Evolutionary conservation across 2,113 vertebrate species (phyloP).

Genomic region (Lynx canadensis): DNA sequence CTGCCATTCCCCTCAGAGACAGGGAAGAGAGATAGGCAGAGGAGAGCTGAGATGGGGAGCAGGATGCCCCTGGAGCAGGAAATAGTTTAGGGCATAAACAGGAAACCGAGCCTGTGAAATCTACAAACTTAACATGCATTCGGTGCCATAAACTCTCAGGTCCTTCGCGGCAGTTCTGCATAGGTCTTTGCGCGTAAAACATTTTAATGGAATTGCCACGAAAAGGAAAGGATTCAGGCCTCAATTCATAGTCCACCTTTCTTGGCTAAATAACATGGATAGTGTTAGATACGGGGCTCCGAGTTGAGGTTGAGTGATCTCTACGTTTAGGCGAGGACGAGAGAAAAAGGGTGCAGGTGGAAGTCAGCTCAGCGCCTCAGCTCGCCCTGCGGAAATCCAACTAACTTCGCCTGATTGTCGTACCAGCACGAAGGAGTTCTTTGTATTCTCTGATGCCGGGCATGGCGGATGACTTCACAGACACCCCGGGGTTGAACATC

Average conservation of each 20-base stretch:
- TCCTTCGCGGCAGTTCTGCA: not conserved
- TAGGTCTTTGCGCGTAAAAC: not conserved
- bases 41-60: not conserved
- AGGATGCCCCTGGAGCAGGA: not conserved
- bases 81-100: not conserved
- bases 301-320: not conserved
- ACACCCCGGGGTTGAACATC: not conserved
- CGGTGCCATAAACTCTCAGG: not conserved
- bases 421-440: accelerated
- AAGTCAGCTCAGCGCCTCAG: not conserved
- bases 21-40: not conserved
- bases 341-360: not conserved
- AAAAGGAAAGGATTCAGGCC: not conserved
- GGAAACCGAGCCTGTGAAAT: not conserved
- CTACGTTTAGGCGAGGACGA: not conserved
- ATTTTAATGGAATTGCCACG: not conserved
- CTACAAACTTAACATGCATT: not conserved
- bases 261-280: not conserved
- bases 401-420: not conserved
- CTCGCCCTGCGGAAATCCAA: not conserved
- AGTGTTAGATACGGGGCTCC: not conserved
- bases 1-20: not conserved
- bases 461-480: not conserved
- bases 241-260: not conserved
- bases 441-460: not conserved